phyloP scores from a whole-genome alignment of 2,797 vertebrate genomes.

The Allobates femoralis region DNA sequence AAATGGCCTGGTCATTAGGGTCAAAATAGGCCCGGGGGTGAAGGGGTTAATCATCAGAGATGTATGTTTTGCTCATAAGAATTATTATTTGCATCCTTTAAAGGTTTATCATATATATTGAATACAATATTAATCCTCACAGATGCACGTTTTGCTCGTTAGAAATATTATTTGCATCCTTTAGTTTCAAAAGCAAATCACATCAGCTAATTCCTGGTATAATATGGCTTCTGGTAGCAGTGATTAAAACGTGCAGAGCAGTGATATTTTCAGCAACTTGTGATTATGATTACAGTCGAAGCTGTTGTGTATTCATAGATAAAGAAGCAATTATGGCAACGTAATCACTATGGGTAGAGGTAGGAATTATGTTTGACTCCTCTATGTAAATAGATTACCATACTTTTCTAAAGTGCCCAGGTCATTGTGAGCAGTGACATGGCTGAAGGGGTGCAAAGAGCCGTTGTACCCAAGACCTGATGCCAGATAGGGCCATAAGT shows the following conservation, averaged over 20 bases:
- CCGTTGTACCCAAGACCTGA: too few relatives aligned
- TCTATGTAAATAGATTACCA: background rate
- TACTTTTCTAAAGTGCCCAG: background rate
- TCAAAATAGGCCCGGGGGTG: too few relatives aligned
- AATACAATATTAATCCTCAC: background rate
- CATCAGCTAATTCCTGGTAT: conserved; percentile 25
- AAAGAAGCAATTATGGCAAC: conserved; percentile 24
- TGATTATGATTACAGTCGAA: conserved; percentile 37
- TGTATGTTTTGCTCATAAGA: background rate
- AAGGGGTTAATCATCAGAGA: conserved; percentile 27
- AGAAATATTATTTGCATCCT: conserved; percentile 4
- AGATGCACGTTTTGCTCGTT: background rate
- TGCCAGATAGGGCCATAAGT: too few relatives aligned
- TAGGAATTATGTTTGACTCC: background rate
- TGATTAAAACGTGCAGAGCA: conserved; percentile 42
- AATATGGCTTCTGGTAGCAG: conserved; percentile 30
- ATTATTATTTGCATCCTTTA: conserved; percentile 5
- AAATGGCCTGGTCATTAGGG: too few relatives aligned
- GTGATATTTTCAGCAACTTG: conserved; percentile 26
- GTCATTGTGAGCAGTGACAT: too few relatives aligned
- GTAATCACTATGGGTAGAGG: conserved; percentile 5
- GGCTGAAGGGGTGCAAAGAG: too few relatives aligned
- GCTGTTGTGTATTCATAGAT: conserved; percentile 28
- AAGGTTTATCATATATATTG: background rate
- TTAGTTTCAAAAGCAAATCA: conserved; percentile 9